These are phyloP conservation scores for Tinea trinotella DNA, from an alignment of 2,888 invertebrate genomes.

Conservation along the genomic window DNA sequence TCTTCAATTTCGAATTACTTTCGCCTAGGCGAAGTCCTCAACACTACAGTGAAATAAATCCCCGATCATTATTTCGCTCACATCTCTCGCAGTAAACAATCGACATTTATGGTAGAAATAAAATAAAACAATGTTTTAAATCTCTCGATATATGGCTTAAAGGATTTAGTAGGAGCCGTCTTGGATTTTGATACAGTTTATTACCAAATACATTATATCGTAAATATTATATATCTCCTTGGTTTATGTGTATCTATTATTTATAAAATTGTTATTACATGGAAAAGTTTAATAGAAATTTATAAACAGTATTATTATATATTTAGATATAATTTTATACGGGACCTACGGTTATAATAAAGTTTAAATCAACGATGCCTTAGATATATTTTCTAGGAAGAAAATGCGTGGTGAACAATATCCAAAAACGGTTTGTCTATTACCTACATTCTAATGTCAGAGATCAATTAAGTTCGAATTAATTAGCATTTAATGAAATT, in stretches of 20 bases:
- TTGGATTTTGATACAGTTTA: constrained; percentile 27
- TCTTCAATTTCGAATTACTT: not conserved
- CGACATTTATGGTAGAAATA: not conserved
- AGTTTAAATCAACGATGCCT: too few species aligned
- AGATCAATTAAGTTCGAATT: not conserved
- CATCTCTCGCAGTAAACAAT: not conserved
- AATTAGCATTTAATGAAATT: constrained; percentile 2
- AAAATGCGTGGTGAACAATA: too few species aligned
- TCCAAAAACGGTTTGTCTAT: too few species aligned
- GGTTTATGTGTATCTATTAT: too few species aligned
- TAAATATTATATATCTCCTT: constrained; percentile 23
- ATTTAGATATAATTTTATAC: too few species aligned
- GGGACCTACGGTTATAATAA: too few species aligned
- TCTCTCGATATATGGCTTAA: constrained; percentile 5
- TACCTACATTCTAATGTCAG: constrained; percentile 6
- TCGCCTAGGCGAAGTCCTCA: too few species aligned
- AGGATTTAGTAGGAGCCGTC: not conserved
- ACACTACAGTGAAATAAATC: not conserved
- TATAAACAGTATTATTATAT: not conserved
- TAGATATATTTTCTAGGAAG: too few species aligned
- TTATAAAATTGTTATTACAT: not conserved
- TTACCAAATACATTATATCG: constrained; percentile 28
- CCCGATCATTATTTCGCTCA: not conserved
- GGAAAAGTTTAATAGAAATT: not conserved
- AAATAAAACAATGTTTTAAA: constrained; percentile 1